These are phyloP conservation scores for Equus przewalskii DNA, from an alignment of 2,113 vertebrate genomes.

Conservation along the genomic window DNA sequence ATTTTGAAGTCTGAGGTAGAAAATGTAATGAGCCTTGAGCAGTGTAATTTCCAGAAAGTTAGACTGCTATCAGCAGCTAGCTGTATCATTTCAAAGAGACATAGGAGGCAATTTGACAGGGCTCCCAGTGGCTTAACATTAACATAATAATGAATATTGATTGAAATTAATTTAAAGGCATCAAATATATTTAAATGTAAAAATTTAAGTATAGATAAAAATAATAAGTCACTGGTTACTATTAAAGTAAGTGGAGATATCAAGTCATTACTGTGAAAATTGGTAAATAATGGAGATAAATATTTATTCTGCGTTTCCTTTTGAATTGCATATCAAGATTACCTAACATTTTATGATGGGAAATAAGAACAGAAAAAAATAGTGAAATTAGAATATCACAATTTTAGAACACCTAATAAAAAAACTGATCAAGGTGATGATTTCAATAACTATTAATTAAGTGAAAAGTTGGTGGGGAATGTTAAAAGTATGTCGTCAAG, in stretches of 20 bases:
- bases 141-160: neutral
- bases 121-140: neutral
- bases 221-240: neutral
- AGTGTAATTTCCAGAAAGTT: neutral
- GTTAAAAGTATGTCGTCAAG: too few relatives aligned
- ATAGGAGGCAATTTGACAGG: neutral
- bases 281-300: too few relatives aligned
- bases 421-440: too few relatives aligned
- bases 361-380: too few relatives aligned
- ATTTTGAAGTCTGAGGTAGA: neutral
- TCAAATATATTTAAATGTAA: neutral
- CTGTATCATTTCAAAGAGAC: neutral
- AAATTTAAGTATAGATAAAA: neutral
- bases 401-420: too few relatives aligned
- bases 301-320: too few relatives aligned
- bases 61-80: neutral
- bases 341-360: too few relatives aligned
- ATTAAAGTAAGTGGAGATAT: neutral
- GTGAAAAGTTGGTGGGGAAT: too few relatives aligned
- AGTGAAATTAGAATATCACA: too few relatives aligned
- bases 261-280: neutral
- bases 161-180: neutral
- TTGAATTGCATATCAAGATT: too few relatives aligned
- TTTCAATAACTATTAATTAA: too few relatives aligned
- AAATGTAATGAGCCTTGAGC: neutral